A percentile compares a stretch with the other conserved stretches of the same genome.
Evolutionary conservation across 2,113 vertebrate species (phyloP).

Genomic region (Cavia aperea): DNA sequence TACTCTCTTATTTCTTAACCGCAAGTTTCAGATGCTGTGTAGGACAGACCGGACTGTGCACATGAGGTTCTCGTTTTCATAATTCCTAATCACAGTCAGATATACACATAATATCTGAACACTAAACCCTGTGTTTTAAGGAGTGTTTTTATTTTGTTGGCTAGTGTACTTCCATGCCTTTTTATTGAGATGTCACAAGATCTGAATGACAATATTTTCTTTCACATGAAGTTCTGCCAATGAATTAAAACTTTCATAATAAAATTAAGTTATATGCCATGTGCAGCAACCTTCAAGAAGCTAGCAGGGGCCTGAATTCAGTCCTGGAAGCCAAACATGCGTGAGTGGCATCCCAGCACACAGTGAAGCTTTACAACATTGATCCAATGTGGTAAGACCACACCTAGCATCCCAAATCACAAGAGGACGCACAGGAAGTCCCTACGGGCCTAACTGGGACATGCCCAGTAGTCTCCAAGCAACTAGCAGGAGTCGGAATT

Average conservation of each 20-base stretch:
- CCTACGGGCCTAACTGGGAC: no score
- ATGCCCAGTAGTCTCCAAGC: no score
- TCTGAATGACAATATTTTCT: background rate
- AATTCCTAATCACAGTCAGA: background rate
- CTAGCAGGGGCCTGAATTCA: no score
- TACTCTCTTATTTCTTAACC: background rate
- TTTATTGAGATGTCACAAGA: background rate
- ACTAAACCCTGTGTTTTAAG: background rate
- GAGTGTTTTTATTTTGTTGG: background rate
- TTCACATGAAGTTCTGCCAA: background rate
- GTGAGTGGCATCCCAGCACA: no score
- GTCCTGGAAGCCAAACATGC: no score
- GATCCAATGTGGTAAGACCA: no score
- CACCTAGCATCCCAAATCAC: no score
- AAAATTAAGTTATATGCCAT: background rate
- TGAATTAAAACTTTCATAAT: conserved; percentile 12
- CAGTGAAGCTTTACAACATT: no score
- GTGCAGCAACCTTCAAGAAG: no score
- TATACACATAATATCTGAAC: background rate
- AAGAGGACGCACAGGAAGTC: no score
- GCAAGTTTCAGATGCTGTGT: background rate
- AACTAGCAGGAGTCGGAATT: no score
- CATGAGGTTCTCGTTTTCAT: background rate
- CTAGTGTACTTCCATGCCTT: background rate
- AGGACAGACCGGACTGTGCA: background rate